Evolutionary conservation across 2,113 vertebrate genomes (phyloP).

Genomic region (Galbula dea): DNA sequence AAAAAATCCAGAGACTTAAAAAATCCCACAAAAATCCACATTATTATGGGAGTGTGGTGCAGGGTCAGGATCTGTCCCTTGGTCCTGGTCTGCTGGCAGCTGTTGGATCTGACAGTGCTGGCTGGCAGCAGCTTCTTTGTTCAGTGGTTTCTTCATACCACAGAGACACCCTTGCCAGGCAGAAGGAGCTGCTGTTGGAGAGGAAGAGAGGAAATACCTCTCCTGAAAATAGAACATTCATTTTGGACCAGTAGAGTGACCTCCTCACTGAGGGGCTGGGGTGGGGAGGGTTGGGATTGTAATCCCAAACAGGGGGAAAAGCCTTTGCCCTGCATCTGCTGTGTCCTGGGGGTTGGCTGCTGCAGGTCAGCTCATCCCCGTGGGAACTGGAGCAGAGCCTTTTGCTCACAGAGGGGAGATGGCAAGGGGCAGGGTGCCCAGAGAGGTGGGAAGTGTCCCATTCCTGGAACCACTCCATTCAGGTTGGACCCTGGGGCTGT

Average conservation of each 20-base stretch:
- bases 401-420: not conserved
- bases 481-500: not conserved
- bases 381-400: not conserved
- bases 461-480: not conserved
- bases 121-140: not conserved
- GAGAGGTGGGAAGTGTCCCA: not conserved
- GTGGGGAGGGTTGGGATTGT: not conserved
- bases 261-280: not conserved
- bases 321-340: not conserved
- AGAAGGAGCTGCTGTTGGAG: not conserved
- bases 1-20: too few relatives aligned
- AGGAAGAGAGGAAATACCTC: conserved; percentile 12
- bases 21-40: not conserved
- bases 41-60: rapidly evolving
- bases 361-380: rapidly evolving
- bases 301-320: not conserved
- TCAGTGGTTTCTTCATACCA: not conserved
- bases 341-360: rapidly evolving
- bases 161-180: rapidly evolving
- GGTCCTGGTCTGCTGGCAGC: rapidly evolving
- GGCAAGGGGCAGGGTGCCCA: not conserved
- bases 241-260: not conserved
- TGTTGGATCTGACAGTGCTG: rapidly evolving
- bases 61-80: rapidly evolving
- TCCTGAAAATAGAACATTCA: not conserved